Evolutionary conservation across 2,888 invertebrate genomes (phyloP).

Genomic region (Phymatocera aterrima): DNA sequence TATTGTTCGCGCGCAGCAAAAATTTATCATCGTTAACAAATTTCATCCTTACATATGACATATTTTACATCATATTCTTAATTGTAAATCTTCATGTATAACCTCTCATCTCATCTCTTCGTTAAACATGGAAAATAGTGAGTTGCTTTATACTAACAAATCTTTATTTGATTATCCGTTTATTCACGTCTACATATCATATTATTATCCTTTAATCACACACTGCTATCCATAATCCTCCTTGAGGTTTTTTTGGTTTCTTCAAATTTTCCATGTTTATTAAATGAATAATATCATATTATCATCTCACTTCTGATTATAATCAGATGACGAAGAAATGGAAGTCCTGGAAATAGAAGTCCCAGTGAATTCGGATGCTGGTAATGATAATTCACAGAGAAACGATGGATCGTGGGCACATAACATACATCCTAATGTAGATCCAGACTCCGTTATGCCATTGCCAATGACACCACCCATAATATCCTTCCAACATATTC

Average conservation of each 20-base stretch:
- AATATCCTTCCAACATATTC: too few species aligned
- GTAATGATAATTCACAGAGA: neutral
- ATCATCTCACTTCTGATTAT: neutral
- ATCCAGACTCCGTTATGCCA: too few species aligned
- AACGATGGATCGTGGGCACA: neutral
- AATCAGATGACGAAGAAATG: conserved; percentile 39
- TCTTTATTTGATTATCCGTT: neutral
- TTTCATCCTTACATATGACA: neutral
- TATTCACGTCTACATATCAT: neutral
- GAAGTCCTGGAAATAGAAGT: conserved; percentile 23
- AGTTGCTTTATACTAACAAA: conserved; percentile 14
- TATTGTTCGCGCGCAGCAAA: neutral
- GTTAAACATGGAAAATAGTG: conserved; percentile 40
- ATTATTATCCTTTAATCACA: too few species aligned
- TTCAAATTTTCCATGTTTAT: neutral
- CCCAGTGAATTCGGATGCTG: neutral
- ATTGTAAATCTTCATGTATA: neutral
- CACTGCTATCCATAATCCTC: too few species aligned
- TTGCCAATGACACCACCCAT: too few species aligned
- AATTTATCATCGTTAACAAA: neutral
- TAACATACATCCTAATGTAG: neutral
- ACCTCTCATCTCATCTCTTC: neutral
- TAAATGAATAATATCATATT: neutral
- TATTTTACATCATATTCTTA: neutral
- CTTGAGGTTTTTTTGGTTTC: too few species aligned